These are phyloP conservation scores for Noctua comes DNA, from an alignment of 2,888 invertebrate species.

Conservation along the genomic window DNA sequence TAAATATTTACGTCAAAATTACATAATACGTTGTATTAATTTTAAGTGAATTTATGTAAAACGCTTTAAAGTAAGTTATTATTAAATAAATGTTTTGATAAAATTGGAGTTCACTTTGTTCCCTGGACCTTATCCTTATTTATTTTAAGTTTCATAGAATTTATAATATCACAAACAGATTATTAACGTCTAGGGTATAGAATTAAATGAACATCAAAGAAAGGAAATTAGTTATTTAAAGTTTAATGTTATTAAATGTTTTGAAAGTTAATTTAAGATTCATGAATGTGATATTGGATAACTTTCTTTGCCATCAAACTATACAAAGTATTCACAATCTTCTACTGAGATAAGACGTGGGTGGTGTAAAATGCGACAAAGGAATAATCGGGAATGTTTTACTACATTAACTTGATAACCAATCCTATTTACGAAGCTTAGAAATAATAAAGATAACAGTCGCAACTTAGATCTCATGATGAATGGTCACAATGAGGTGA, in stretches of 20 bases:
- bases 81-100: constrained; percentile 73
- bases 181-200: neutral
- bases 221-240: constrained; percentile 17
- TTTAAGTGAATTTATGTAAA: constrained; percentile 66
- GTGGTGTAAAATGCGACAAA: neutral
- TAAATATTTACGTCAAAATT: constrained; percentile 46
- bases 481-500: no score
- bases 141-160: constrained; percentile 8
- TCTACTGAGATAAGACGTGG: neutral
- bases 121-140: neutral
- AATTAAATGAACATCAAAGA: constrained; percentile 16
- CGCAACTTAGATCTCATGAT: neutral
- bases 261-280: constrained; percentile 23
- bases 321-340: neutral
- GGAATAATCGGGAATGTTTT: neutral
- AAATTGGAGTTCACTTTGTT: constrained; percentile 29
- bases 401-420: neutral
- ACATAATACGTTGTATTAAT: constrained; percentile 54
- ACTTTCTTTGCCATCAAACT: neutral
- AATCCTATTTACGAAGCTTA: neutral
- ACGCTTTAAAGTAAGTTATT: constrained; percentile 67
- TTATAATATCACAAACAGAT: neutral
- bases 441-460: neutral
- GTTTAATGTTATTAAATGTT: constrained; percentile 1
- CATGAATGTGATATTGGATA: constrained; percentile 10